Conservation (phyloP, 2,888 invertebrate genomes). For the Chirona hameri region DNA sequence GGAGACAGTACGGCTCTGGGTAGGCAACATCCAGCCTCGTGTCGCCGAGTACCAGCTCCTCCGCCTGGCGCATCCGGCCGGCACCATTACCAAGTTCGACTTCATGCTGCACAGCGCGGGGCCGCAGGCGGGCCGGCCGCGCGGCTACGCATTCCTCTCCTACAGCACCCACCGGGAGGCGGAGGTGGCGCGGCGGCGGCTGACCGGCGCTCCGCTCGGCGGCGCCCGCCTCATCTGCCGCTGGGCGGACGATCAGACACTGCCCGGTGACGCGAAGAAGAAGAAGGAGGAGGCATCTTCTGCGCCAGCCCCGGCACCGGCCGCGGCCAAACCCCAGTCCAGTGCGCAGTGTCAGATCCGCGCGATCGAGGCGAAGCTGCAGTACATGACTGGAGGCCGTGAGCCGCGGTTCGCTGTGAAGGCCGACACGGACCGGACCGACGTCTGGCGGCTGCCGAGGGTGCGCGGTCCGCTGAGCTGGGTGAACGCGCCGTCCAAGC, state of each 20-base stretch:
- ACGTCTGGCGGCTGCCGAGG: neutral
- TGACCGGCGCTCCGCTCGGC: neutral
- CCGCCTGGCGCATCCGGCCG: neutral
- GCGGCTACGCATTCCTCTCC: constrained; percentile 24
- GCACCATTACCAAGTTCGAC: constrained; percentile 22
- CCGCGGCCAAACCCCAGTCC: neutral
- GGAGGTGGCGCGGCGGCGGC: neutral
- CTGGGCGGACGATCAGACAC: neutral
- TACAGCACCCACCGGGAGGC: neutral
- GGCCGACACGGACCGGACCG: neutral
- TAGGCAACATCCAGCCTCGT: neutral
- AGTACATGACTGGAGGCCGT: neutral
- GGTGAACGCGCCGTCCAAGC: neutral
- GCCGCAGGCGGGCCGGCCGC: constrained; percentile 3
- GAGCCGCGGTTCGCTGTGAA: neutral
- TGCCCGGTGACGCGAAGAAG: neutral
- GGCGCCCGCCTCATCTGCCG: neutral
- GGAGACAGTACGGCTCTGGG: neutral
- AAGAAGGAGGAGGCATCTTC: neutral
- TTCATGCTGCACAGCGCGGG: neutral
- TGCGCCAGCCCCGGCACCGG: neutral
- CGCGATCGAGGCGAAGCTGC: neutral
- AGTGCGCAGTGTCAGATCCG: neutral
- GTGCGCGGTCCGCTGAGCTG: neutral
- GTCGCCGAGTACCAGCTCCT: constrained; percentile 14